A percentile compares a stretch with the other conserved stretches of the same genome.
These are phyloP conservation scores for Embiotoca jacksoni DNA, from an alignment of 2,113 vertebrate genomes.

Conservation along the genomic window DNA sequence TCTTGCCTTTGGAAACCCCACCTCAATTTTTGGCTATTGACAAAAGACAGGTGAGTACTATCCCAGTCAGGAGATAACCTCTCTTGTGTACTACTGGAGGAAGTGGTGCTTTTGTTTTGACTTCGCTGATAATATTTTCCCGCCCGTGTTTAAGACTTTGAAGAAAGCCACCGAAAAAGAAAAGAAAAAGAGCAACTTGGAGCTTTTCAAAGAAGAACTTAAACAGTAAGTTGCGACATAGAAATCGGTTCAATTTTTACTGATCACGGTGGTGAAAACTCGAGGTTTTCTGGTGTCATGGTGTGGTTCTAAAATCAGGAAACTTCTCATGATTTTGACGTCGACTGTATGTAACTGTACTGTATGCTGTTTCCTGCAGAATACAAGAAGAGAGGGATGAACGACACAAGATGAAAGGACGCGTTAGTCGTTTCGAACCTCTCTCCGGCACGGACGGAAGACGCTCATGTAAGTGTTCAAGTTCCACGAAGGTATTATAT, in stretches of 20 bases:
- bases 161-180: conserved; percentile 95
- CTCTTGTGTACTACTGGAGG: not conserved
- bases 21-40: conserved; percentile 92
- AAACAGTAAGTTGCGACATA: conserved; percentile 91
- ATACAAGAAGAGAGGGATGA: conserved; percentile 99
- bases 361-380: conserved; percentile 75
- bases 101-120: not conserved
- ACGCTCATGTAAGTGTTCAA: conserved; percentile 91
- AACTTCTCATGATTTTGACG: not conserved
- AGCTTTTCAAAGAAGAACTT: conserved; percentile 99
- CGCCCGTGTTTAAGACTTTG: conserved; percentile 83
- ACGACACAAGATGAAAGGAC: conserved; percentile 96
- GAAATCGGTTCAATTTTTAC: not conserved
- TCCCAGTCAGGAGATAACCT: not conserved
- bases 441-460: conserved; percentile 91
- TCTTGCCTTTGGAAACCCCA: conserved; percentile 92
- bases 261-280: not conserved
- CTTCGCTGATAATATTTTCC: conserved; percentile 1
- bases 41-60: conserved; percentile 92
- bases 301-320: not conserved
- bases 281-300: not conserved
- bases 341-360: not conserved
- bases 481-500: not conserved
- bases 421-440: conserved; percentile 97
- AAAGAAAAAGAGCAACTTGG: conserved; percentile 99